Evolutionary conservation across 2,888 invertebrate species (phyloP), one percentile per base, ranked within the genome.

Genomic region (Orchesella flavescens): DNA sequence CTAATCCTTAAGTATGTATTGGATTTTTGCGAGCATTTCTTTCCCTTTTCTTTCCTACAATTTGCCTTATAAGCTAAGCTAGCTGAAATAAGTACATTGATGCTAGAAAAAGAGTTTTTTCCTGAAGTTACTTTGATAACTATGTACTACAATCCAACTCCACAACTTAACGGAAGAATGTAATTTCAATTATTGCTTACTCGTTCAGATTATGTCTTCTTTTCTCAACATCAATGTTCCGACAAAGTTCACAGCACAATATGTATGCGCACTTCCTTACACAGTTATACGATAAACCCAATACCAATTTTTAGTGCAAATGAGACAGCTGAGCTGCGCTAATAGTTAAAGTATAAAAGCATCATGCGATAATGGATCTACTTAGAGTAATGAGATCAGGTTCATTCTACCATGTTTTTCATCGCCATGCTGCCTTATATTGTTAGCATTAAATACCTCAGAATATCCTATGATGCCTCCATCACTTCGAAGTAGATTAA

Each of bases 391-490:
- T 73, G 77, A 77, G 83, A 83, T 83, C 83, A 83, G 77, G 61
- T 73, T 83, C 72, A 83, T 77, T 78, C 73, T 65, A 77, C 57
- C 72, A 77, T 83, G 73, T 49, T 71, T 74, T 71, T 61, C 61
- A 69, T 34, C 61, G 59, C 74, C 17, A 12, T 59, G 46, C 10
- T 49, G 24, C n/a, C 44, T 80, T 81, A 63, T 59, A 72, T 24
- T 81, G 55, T 49, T 82, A 66, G 55, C 72, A 66, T 44, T 73
- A 77, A 86, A 85, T 90, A 95, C 95, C 93, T 98, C 97, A 84
- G 95, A 93, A 91, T 94, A 99, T 72, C 98, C 98, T 88, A 98
- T 93, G 90, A 93, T 94, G 59, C 93, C 92, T 24, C 96, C 95
- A 91, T 94, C 93, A 55, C 93, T 92, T 87, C 96, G 92, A 12